phyloP scores from a whole-genome alignment of 30 jellyfish, hydroid and myxozoan genomes.

The Cassiopea andromeda region DNA sequence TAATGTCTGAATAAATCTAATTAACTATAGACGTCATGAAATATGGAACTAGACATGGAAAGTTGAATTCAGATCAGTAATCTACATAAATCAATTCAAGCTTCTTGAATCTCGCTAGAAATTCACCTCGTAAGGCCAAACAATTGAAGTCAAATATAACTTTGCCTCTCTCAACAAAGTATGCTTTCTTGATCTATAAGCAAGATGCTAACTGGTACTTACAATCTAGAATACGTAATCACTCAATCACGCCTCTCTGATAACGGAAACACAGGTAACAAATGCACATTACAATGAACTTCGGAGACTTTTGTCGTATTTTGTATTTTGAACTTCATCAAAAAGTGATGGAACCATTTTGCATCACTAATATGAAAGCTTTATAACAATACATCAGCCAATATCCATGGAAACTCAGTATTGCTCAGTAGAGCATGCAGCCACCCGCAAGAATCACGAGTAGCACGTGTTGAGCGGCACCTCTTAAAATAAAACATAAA shows the following conservation, averaged over 20 bases:
- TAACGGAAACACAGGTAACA: background rate
- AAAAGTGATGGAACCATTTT: background rate
- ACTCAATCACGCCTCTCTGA: background rate
- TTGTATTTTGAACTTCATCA: background rate
- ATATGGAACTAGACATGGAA: background rate
- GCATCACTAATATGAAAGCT: background rate
- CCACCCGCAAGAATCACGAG: constrained; percentile 51
- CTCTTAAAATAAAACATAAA: background rate
- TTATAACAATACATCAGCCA: background rate
- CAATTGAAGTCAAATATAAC: background rate
- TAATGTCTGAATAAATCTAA: background rate
- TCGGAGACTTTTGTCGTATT: background rate
- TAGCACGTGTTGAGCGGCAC: constrained; percentile 37
- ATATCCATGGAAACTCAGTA: constrained; percentile 48
- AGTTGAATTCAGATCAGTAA: too few species aligned
- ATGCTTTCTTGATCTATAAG: constrained; percentile 1
- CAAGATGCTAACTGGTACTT: constrained; percentile 25
- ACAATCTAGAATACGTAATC: constrained; percentile 17
- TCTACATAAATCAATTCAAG: too few species aligned
- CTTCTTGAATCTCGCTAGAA: too few species aligned
- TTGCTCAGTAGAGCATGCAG: constrained; percentile 76
- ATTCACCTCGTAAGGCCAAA: background rate
- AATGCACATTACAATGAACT: background rate
- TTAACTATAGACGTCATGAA: background rate
- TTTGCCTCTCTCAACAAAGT: background rate